Evolutionary conservation across 1,140 invertebrate genomes (phyloP), one percentile per base, ranked within the genome.

Genomic region (Pseudomyrmex dendroicus): DNA sequence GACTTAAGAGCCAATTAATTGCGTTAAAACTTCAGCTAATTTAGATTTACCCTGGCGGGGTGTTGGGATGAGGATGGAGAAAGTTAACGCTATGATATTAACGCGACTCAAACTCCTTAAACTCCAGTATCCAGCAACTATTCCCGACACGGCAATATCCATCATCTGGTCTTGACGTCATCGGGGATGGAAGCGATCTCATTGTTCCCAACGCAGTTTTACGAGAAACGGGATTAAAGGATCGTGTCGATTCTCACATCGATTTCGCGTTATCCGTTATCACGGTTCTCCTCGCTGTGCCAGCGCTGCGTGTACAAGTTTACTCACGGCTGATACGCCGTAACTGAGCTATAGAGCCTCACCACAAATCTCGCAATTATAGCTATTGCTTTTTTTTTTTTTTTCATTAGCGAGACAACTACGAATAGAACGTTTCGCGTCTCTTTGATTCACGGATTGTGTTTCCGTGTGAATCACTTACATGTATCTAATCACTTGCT

Each of bases 221-320:
- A 78, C n/a, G 15, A 70, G 20, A 78, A 48, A 5, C 74, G 44
- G 44, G 76, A 78, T 78, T 78, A 78, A 8, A 20, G 52, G 35
- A 35, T 35, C 35, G 57, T 64, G 64, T 78, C 44, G 76, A 78
- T 78, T 64, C 20, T 68, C 35, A 35, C n/a, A 78, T 78, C 56
- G 76, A 78, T 78, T 59, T 78, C 8, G 9, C 12, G 44, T 50
- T 78, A 48, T 61, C 15, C 35, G 35, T 35, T 35, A 35, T 54
- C 10, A 4, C 2, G 35, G n/a, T 57, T 22, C 13, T 56, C 46
- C 17, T 76, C 9, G 17, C 22, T 13, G 22, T 5, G 20, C 35
- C 13, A 17, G 0, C 7, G 2, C 15, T 12, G 20, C 12, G 50
- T 48, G 52, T 35, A 35, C 17, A 54, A 66, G 50, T 62, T 73